Percentiles rank a stretch among this genome's conserved stretches.
Evolutionary conservation across 2,888 invertebrate species (phyloP).

Genomic region (Lithophane semibrunnea): DNA sequence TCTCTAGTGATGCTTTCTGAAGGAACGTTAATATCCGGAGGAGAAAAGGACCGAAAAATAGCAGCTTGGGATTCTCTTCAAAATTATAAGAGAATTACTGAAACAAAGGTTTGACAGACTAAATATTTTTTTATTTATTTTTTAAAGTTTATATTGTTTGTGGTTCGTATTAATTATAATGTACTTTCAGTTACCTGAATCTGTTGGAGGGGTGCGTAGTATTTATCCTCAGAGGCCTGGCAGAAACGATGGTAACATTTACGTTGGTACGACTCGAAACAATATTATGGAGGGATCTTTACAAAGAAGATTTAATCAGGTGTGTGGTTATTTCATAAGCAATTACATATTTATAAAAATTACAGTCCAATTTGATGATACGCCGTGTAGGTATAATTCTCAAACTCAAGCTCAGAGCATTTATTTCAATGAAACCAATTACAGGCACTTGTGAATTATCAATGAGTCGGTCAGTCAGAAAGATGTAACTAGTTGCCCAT

Average conservation of each 20-base stretch:
- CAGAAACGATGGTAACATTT: conserved; percentile 96
- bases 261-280: conserved; percentile 97
- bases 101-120: conserved; percentile 92
- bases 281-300: conserved; percentile 97
- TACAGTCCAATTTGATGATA: no score
- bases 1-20: conserved; percentile 97
- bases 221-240: conserved; percentile 97
- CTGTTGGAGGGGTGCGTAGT: conserved; percentile 96
- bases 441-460: no score
- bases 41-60: conserved; percentile 97
- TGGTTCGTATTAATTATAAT: not conserved
- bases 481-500: no score
- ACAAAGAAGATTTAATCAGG: conserved; percentile 96
- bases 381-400: no score
- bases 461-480: no score
- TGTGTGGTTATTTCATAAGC: conserved; percentile 66
- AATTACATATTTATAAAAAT: no score
- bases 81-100: conserved; percentile 97
- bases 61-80: conserved; percentile 98
- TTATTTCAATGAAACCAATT: no score
- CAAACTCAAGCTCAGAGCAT: no score
- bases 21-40: conserved; percentile 97
- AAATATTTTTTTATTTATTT: not conserved
- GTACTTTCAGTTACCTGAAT: conserved; percentile 93
- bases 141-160: no score